Evolutionary conservation across 2,113 vertebrate species (phyloP), one percentile per base, ranked within the genome.

Genomic region (Mormoops blainvillei): DNA sequence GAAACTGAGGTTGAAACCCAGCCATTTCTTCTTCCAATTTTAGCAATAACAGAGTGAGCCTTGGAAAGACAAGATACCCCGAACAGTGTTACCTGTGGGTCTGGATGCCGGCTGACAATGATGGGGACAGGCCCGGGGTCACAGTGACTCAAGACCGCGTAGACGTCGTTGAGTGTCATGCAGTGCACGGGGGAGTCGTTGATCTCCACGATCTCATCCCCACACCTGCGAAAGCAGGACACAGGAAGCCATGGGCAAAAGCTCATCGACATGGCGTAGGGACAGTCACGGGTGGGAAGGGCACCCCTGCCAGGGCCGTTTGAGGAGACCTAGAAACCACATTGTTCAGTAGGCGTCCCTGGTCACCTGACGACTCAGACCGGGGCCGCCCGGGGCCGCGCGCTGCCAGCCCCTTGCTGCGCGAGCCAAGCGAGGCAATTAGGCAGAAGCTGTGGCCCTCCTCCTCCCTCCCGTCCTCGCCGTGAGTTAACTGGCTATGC

Each of bases 151-250:
- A 99, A 98, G 68, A 99, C 97, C 0, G 98, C 96, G 73, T 99
- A 99, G 70, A 99, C 99, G 26, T 99, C 99, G 5, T 99, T 99
- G 71, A 99, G 99, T 0, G 99, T 99, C 98, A 99, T 99, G 96
- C 98, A 99, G 98, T 98, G 99, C 36, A 99, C 99, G 26, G 99
- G 98, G 1, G 98, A 98, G 93, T 99, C 99, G 0, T 99, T 99
- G 97, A 99, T 99, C 98, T 99, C 99, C 95, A 99, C 98, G 14
- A 99, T 99, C 98, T 99, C 99, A 89, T 99, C 99, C 1, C 99
- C 99, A 91, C 99, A 99, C 97, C 99, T 99, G 81, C 24, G 78
- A 28, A 81, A 33, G 20, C 14, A 74, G 26, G 80, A 43, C n/a
- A 36, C 45, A 28, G 84, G 87, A 91, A 41, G 11, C 4, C 5